Conservation (phyloP, 92 coral and sea anemone species). For the Parazoanthus swiftii region DNA sequence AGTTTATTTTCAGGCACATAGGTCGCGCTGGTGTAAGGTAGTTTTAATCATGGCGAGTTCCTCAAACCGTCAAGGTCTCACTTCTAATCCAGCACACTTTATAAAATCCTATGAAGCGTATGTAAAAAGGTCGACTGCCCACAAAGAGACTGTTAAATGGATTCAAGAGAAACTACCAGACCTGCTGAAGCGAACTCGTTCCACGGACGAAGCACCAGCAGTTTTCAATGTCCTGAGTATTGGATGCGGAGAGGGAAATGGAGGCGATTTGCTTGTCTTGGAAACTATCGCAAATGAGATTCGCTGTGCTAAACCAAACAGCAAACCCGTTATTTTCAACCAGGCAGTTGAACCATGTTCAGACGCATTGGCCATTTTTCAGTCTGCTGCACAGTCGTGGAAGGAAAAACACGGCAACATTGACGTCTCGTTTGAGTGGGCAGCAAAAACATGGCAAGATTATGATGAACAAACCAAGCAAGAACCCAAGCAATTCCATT, state of each 20-base stretch:
- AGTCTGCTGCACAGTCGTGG: not conserved
- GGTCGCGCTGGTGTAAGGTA: too few relatives aligned
- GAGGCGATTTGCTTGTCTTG: conserved; percentile 37
- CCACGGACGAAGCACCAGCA: too few relatives aligned
- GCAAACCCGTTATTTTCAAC: conserved; percentile 24
- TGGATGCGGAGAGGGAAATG: conserved; percentile 46
- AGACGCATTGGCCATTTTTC: conserved; percentile 10
- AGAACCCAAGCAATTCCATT: conserved; percentile 33
- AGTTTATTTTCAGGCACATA: too few relatives aligned
- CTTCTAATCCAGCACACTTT: too few relatives aligned
- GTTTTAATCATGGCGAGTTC: too few relatives aligned
- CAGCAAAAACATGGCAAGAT: conserved; percentile 37
- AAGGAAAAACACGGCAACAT: conserved; percentile 8
- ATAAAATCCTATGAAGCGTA: too few relatives aligned
- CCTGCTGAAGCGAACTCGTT: too few relatives aligned
- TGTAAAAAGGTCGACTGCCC: too few relatives aligned
- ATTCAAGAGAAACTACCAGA: too few relatives aligned
- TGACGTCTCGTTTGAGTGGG: conserved; percentile 23
- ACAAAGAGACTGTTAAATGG: too few relatives aligned
- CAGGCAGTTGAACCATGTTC: conserved; percentile 43
- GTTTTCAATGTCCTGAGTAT: conserved; percentile 41
- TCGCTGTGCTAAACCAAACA: not conserved
- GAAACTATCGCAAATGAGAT: conserved; percentile 20
- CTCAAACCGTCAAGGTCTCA: too few relatives aligned
- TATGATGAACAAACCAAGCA: conserved; percentile 23